Percentiles rank a stretch among this genome's conserved stretches.
Evolutionary conservation across 2,797 vertebrate species (phyloP).

Genomic region (Cryptoblepharus egeriae): DNA sequence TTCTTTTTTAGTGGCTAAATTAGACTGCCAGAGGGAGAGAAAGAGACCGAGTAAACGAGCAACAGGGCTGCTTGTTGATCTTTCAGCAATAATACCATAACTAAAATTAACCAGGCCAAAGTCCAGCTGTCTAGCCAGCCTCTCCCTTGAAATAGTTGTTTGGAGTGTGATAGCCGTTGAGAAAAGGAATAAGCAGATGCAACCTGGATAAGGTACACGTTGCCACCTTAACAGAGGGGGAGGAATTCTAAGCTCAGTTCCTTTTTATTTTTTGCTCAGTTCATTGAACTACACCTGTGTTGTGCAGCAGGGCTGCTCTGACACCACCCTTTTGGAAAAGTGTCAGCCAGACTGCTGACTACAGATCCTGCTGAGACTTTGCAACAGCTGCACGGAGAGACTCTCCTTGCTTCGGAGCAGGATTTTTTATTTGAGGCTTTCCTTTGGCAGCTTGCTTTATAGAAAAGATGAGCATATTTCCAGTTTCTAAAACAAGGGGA

Average conservation of each 20-base stretch:
- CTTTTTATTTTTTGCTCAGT: background rate
- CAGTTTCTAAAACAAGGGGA: background rate
- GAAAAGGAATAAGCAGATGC: background rate
- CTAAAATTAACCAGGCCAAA: background rate
- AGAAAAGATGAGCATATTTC: background rate
- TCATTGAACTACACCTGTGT: background rate
- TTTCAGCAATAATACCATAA: background rate
- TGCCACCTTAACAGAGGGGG: background rate
- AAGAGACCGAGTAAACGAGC: background rate
- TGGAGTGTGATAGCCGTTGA: background rate
- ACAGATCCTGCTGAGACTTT: background rate
- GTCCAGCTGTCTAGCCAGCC: conserved; percentile 23
- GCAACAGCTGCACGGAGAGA: background rate
- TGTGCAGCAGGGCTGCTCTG: background rate
- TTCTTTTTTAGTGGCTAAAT: background rate
- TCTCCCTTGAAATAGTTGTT: conserved; percentile 1
- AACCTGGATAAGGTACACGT: background rate
- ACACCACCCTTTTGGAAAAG: background rate
- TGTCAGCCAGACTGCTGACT: background rate
- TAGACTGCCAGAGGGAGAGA: background rate
- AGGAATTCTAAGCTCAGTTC: background rate
- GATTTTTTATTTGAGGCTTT: background rate
- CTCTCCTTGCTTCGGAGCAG: background rate
- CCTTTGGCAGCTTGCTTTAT: background rate
- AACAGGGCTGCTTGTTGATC: background rate